phyloP scores from a whole-genome alignment of 2,888 invertebrate species.

The Pristionchus mayeri region DNA sequence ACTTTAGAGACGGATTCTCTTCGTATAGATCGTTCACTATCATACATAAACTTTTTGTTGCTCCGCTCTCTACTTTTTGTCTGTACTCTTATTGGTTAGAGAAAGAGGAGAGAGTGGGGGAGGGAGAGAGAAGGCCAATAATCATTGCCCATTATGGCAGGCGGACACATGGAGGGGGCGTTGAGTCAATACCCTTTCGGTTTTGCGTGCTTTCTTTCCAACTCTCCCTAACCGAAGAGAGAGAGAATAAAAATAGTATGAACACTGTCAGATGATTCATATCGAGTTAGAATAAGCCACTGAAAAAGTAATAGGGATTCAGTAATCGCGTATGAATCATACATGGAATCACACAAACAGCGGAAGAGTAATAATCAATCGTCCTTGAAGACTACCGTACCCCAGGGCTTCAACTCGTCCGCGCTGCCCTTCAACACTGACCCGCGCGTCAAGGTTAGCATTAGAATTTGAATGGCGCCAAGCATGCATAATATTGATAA shows the following conservation, averaged over 20 bases:
- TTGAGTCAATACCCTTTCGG: not conserved
- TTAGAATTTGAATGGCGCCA: constrained; percentile 17
- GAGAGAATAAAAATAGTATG: not conserved
- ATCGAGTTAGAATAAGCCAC: not conserved
- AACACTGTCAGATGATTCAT: no score
- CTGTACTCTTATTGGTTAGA: not conserved
- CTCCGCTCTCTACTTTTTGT: constrained; percentile 6
- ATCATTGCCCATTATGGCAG: constrained; percentile 35
- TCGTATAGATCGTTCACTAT: not conserved
- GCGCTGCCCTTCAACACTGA: constrained; percentile 66
- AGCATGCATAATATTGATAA: not conserved
- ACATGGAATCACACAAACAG: not conserved
- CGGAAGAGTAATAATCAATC: not conserved
- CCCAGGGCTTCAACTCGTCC: constrained; percentile 65
- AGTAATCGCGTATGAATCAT: not conserved
- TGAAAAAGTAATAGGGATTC: not conserved
- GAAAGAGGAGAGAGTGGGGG: not conserved
- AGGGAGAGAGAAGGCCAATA: constrained; percentile 17
- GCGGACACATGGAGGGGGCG: not conserved
- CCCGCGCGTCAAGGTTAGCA: constrained; percentile 61
- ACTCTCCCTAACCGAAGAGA: not conserved
- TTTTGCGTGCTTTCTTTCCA: not conserved
- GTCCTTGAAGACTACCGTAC: constrained; percentile 55
- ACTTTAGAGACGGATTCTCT: not conserved
- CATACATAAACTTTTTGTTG: constrained; percentile 24